phyloP scores from a whole-genome alignment of 30 jellyfish, hydroid and myxozoan genomes.

The Morbakka virulenta region DNA sequence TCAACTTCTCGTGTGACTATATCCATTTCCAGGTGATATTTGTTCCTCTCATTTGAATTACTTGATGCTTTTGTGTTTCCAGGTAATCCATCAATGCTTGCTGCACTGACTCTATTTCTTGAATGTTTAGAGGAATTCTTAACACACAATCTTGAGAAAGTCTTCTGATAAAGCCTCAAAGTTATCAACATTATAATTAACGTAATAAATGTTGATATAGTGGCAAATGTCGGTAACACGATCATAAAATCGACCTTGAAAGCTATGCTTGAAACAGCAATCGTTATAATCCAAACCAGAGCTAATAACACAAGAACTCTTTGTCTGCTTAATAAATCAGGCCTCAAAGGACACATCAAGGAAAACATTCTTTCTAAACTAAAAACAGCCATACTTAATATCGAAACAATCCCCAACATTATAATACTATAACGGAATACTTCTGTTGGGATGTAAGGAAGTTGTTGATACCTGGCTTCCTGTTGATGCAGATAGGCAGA shows the following conservation, averaged over 20 bases:
- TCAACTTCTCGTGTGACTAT: too few species aligned
- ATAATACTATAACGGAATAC: slow-evolving; percentile 13
- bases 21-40: too few species aligned
- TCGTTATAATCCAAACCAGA: slow-evolving; percentile 32
- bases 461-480: slow-evolving; percentile 18
- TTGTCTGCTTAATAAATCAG: slow-evolving; percentile 2
- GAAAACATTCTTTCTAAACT: slow-evolving; percentile 56
- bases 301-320: background rate
- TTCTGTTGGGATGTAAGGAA: background rate
- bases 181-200: slow-evolving; percentile 50
- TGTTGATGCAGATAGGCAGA: slow-evolving; percentile 21
- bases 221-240: slow-evolving; percentile 32
- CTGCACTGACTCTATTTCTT: background rate
- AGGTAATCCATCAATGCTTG: background rate
- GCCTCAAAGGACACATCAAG: slow-evolving; percentile 22
- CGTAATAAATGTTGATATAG: slow-evolving; percentile 39
- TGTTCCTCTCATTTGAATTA: too few species aligned
- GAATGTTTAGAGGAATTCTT: background rate
- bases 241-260: slow-evolving; percentile 21
- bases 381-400: slow-evolving; percentile 62
- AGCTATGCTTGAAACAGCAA: slow-evolving; percentile 11
- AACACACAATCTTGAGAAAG: background rate
- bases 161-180: slow-evolving; percentile 16
- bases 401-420: slow-evolving; percentile 48
- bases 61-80: too few species aligned